Base-by-base conservation (phyloP, 2,113 vertebrate species). In the Platichthys stellatus region DNA sequence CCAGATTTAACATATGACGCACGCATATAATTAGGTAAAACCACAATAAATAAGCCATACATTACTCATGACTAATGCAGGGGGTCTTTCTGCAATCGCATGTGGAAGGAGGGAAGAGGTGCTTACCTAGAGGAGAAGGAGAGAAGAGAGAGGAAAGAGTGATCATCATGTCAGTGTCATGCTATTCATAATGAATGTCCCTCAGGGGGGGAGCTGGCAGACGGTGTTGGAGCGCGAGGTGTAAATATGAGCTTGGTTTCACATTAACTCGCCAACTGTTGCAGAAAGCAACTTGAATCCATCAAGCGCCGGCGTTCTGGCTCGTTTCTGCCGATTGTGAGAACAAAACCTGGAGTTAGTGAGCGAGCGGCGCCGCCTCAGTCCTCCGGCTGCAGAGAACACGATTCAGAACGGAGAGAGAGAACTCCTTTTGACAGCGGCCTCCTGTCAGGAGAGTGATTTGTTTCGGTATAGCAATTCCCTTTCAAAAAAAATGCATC, bases 101-200 rank as follows among this genome's bases (percentile, higher is more conserved):
- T 58, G 31, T 56, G 51, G 28, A 35, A 56, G 14, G 15, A 24
- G 24, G 74, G 69, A 51, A 40, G 68, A 40, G 71, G 72, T 28
- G 63, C 89, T 89, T 93, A 92, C 91, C 92, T 92, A 81, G 58
- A 85, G 64, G 66, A 85, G 76, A 86, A 69, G 21, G 53, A 68
- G 60, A 79, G 26, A 73, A 31, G 59, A 78, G 38, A 79, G 24
- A 69, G 45, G 75, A 75, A 4, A 45, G 18, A 75, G 54, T 49
- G n/a, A 84, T 75, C 73, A 78, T 72, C 20, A 70, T 74, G 64
- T 81, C 79, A 77, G 70, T 63, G 71, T 76, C 63, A 54, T 57
- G 17, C 28, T n/a, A 80, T 88, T 77, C 67, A 86, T 86, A 83
- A 86, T 87, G 80, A 78, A 84, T 75, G 70, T 63, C 74, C 63